These are phyloP conservation scores for Neoscelio sp. DNA, from an alignment of 2,888 invertebrate genomes.

Conservation along the genomic window DNA sequence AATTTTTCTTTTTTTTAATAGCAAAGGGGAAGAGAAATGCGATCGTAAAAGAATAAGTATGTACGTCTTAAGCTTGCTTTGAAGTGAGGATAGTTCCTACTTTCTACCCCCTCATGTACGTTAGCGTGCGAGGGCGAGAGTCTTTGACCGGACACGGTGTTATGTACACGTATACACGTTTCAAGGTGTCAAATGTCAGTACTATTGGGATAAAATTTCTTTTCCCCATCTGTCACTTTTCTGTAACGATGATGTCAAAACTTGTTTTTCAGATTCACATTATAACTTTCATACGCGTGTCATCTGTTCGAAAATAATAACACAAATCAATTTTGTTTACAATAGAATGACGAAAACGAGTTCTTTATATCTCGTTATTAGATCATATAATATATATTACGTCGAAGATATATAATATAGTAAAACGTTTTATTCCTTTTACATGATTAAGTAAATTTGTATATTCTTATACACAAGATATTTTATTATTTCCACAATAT, in stretches of 20 bases:
- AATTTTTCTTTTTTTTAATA: slow-evolving; percentile 57
- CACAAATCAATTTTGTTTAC: not conserved
- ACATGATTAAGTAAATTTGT: too few species aligned
- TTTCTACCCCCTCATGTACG: slow-evolving; percentile 58
- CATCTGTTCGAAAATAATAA: not conserved
- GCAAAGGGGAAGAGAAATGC: slow-evolving; percentile 51
- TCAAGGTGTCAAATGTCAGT: slow-evolving; percentile 80
- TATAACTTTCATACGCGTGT: not conserved
- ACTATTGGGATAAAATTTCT: slow-evolving; percentile 68
- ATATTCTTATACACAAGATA: too few species aligned
- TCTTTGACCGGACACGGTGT: slow-evolving; percentile 68
- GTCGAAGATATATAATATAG: too few species aligned
- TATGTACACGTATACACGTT: slow-evolving; percentile 65
- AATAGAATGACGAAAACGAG: too few species aligned
- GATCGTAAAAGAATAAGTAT: slow-evolving; percentile 51
- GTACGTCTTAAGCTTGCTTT: slow-evolving; percentile 62
- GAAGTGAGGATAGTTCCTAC: slow-evolving; percentile 68
- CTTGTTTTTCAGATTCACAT: slow-evolving; percentile 4
- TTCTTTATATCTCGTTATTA: slow-evolving; percentile 11
- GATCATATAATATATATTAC: slow-evolving; percentile 1
- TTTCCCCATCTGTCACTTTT: slow-evolving; percentile 46
- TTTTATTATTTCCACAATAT: too few species aligned
- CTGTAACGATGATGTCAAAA: not conserved
- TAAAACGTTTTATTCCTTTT: too few species aligned
- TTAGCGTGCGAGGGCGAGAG: slow-evolving; percentile 59